A percentile compares a stretch with the other conserved stretches of the same genome.
Conservation (phyloP, 2,888 invertebrate species). For the Drosophila prolongata region DNA sequence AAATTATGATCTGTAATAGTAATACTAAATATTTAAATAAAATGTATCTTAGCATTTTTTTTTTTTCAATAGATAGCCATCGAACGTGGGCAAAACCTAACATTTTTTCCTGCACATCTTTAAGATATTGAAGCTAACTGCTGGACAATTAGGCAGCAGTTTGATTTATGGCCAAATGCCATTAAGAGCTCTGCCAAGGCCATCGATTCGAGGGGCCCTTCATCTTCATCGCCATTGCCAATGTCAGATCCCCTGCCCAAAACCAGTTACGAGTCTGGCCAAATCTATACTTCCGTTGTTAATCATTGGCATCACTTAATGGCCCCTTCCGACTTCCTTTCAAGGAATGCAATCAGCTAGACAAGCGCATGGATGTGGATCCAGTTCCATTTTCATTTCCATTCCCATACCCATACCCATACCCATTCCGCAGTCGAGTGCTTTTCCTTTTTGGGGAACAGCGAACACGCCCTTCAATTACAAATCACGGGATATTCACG, state of each 20-base stretch:
- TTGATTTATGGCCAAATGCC: constrained; percentile 76
- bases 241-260: not conserved
- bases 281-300: constrained; percentile 84
- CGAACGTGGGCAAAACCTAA: too few species aligned
- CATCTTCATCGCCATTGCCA: constrained; percentile 13
- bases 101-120: not conserved
- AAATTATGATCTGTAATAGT: too few species aligned
- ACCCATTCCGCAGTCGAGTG: constrained; percentile 43
- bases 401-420: not conserved
- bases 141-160: constrained; percentile 50
- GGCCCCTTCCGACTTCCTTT: constrained; percentile 76
- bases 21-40: too few species aligned
- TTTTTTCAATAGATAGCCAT: too few species aligned
- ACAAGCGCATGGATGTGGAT: constrained; percentile 29
- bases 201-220: constrained; percentile 68
- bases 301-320: constrained; percentile 84
- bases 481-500: constrained; percentile 69
- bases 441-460: constrained; percentile 34
- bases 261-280: constrained; percentile 26
- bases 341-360: constrained; percentile 60
- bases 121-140: constrained; percentile 7
- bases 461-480: constrained; percentile 83
- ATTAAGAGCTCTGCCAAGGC: constrained; percentile 53
- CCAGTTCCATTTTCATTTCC: not conserved
- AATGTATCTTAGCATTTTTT: too few species aligned